phyloP scores from a whole-genome alignment of 2,797 vertebrate species.

The Sciurus vulgaris region DNA sequence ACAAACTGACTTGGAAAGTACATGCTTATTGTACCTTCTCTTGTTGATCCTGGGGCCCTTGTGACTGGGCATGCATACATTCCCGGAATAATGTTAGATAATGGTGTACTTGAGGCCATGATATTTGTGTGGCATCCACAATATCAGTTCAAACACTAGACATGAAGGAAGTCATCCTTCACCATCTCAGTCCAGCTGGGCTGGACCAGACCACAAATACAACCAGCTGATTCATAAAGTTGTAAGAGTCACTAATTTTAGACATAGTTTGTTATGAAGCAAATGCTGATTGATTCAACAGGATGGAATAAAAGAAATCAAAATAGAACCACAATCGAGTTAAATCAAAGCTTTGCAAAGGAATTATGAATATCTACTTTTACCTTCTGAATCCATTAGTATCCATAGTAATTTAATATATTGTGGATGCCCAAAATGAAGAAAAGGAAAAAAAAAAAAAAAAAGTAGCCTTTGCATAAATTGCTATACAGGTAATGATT shows the following conservation, averaged over 20 bases:
- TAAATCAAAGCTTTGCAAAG: neutral
- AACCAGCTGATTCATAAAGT: neutral
- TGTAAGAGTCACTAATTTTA: neutral
- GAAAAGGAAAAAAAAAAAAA: neutral
- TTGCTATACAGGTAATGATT: neutral
- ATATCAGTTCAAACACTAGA: neutral
- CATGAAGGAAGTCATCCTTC: neutral
- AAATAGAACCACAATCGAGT: constrained; percentile 29
- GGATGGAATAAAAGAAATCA: neutral
- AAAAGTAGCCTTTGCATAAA: too few relatives aligned
- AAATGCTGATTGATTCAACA: constrained; percentile 22
- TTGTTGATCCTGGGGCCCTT: neutral
- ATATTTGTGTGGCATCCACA: neutral
- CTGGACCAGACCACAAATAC: neutral
- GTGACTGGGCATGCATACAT: too few relatives aligned
- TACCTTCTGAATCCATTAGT: neutral
- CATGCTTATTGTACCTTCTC: neutral
- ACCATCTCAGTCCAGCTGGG: neutral
- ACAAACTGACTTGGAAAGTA: neutral
- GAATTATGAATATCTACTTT: neutral
- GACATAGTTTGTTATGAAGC: neutral
- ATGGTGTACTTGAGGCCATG: neutral
- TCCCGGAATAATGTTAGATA: neutral
- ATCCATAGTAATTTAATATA: neutral
- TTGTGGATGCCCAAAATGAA: neutral